Base-by-base conservation (phyloP, 2,888 invertebrate species). In the Elegia similella region DNA sequence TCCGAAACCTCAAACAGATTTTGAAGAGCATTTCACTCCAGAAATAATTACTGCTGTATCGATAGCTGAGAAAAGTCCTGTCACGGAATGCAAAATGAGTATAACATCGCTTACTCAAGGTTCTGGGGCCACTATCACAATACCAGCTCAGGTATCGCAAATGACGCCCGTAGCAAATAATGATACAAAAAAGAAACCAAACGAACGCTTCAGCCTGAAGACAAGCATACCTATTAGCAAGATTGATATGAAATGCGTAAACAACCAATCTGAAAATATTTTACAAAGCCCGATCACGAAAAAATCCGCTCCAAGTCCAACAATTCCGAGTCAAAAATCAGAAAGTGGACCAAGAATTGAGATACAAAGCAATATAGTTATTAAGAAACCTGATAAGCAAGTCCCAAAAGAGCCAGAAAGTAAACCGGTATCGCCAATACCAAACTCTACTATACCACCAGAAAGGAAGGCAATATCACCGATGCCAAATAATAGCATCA, bases 161-260 rank as follows among this genome's bases (percentile, higher is more conserved):
- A 72, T 76, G 43, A 70, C 74, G 12, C 75, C 73, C 57, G 57
- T 60, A 30, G 57, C 61, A 12, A 74, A 62, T 42, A 82, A 80
- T 62, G 87, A 87, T 8, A 59, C 67, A 1, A 86, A 82, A 73
- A 82, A 82, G 69, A 90, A 89, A 70, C 62, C 78, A 29, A 55
- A 73, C 10, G 90, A 90, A 73, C 72, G 86, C 52, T 89, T 85
- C 53, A 90, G 90, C 62, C 69, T 92, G 13, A 92, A 87, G 80
- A 91, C 92, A 0, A 91, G 90, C 66, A 92, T 92, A 65, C 92
- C 92, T 3, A 90, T 91, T 52, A 89, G 88, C 59, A 89, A 90
- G 68, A 83, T 91, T 42, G 91, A 91, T 63, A 83, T 91, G 78
- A 91, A 89, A 70, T 86, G 85, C 63, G 88, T 90, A 1, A 80